phyloP scores from a whole-genome alignment of 2,113 vertebrate genomes.

The Daboia siamensis region DNA sequence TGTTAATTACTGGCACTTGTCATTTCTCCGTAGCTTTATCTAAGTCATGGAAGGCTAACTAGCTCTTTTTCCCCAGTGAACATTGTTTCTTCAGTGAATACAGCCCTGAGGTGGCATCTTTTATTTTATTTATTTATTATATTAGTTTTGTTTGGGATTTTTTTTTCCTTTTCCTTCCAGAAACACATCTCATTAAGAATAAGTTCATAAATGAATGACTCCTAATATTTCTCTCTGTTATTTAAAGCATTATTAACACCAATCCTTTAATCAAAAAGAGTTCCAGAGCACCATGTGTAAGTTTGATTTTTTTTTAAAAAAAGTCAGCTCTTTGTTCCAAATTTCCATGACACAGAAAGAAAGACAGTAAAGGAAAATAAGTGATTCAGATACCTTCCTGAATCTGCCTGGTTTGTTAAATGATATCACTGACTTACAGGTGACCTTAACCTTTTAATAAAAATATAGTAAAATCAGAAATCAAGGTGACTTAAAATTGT shows the following conservation, averaged over 20 bases:
- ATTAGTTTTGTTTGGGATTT: neutral
- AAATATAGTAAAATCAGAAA: neutral
- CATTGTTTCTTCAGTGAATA: conserved; percentile 83
- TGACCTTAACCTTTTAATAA: neutral
- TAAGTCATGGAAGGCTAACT: conserved; percentile 89
- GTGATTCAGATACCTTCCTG: neutral
- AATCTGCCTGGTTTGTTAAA: neutral
- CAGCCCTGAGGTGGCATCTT: conserved; percentile 80
- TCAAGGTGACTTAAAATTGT: neutral
- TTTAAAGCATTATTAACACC: conserved; percentile 54
- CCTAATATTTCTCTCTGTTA: conserved; percentile 80
- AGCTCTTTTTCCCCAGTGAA: conserved; percentile 78
- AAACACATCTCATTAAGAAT: conserved; percentile 88
- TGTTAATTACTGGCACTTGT: conserved; percentile 93
- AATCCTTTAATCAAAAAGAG: neutral
- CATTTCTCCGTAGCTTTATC: conserved; percentile 85
- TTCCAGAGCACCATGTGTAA: conserved; percentile 47
- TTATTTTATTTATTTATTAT: neutral
- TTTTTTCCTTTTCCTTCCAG: conserved; percentile 64
- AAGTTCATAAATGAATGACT: conserved; percentile 90
- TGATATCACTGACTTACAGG: neutral
- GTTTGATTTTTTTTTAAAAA: neutral
- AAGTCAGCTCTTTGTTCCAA: neutral
- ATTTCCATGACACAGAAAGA: neutral
- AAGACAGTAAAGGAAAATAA: neutral